Evolutionary conservation across 2,797 vertebrate genomes (phyloP).

Genomic region (Helarctos malayanus): DNA sequence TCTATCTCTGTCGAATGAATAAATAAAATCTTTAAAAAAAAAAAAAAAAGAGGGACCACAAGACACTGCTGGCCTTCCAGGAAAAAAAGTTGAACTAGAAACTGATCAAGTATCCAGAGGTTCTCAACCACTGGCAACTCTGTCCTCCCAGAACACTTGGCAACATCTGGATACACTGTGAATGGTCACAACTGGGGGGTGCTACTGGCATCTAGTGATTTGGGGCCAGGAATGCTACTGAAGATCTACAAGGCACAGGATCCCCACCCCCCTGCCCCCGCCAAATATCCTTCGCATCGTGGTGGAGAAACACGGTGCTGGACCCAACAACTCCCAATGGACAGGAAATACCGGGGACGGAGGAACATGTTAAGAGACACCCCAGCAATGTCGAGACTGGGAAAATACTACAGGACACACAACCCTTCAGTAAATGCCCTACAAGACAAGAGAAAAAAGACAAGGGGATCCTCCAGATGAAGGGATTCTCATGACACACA

Average conservation of each 20-base stretch:
- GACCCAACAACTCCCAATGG: not conserved
- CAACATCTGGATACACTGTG: not conserved
- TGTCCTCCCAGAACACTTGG: not conserved
- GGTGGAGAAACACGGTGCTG: not conserved
- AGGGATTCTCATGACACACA: not conserved
- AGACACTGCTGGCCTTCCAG: accelerated
- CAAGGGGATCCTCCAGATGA: not conserved
- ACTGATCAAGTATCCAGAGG: not conserved
- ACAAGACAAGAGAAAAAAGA: not conserved
- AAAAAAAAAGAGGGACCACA: not conserved
- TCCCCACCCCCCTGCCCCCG: not conserved
- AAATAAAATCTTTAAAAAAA: too few species aligned
- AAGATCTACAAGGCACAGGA: not conserved
- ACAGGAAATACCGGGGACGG: not conserved
- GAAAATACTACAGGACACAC: not conserved
- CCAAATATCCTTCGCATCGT: not conserved
- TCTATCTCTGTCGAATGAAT: too few species aligned
- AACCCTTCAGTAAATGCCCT: not conserved
- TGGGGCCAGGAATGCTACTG: not conserved
- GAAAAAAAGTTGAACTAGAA: not conserved
- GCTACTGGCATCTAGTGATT: not conserved
- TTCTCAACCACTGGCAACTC: not conserved
- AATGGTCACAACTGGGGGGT: not conserved
- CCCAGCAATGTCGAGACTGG: not conserved
- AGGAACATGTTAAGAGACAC: not conserved